Conservation (phyloP, 2,113 vertebrate species). For the Dromas ardeola region DNA sequence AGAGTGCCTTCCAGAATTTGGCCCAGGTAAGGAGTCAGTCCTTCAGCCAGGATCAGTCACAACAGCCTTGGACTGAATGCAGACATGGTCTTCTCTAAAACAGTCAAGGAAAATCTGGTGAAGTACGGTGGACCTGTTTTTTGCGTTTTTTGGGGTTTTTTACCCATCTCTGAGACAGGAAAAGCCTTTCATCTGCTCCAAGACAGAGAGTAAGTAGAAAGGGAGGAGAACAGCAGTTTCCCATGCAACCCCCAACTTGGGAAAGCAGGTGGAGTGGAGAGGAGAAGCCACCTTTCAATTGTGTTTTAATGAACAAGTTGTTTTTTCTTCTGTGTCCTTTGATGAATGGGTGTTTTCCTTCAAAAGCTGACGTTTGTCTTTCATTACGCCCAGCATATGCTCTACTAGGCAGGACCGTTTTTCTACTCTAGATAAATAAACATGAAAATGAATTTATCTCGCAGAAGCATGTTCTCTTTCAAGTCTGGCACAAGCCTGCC, state of each 20-base stretch:
- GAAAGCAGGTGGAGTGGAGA: slow-evolving; percentile 64
- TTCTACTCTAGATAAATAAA: slow-evolving; percentile 69
- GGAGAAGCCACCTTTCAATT: slow-evolving; percentile 64
- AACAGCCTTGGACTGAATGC: background rate
- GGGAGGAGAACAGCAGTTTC: background rate
- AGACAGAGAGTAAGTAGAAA: background rate
- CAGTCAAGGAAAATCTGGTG: background rate
- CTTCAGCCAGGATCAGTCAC: background rate
- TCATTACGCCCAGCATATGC: slow-evolving; percentile 62
- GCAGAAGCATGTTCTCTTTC: slow-evolving; percentile 60
- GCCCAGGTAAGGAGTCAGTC: background rate
- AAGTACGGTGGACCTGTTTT: background rate
- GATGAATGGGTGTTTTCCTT: slow-evolving; percentile 67
- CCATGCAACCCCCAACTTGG: slow-evolving; percentile 17
- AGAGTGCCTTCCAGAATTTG: background rate
- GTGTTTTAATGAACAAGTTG: slow-evolving; percentile 66
- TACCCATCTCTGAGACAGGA: background rate
- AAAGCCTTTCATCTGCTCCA: background rate
- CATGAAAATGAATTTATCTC: slow-evolving; percentile 70
- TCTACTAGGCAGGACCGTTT: slow-evolving; percentile 56
- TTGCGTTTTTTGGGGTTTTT: background rate
- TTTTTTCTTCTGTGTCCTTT: slow-evolving; percentile 36
- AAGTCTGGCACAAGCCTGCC: slow-evolving; percentile 56
- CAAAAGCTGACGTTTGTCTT: slow-evolving; percentile 70
- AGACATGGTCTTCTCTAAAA: background rate